Evolutionary conservation across 2,113 vertebrate genomes (phyloP), one percentile per base, ranked within the genome.

Genomic region (Uria lomvia): DNA sequence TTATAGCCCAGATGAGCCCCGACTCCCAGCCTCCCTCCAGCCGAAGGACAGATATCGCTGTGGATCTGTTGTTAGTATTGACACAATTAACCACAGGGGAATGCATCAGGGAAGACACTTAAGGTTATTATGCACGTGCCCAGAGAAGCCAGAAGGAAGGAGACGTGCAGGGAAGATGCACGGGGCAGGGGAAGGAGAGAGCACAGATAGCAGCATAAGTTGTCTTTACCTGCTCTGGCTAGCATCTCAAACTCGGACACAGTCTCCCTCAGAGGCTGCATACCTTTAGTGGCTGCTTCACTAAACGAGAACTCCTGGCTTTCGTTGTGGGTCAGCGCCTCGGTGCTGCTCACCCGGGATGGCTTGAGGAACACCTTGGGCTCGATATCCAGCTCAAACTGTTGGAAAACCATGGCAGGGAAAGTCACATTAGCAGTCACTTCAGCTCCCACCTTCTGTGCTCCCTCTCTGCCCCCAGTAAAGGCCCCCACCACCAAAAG

Each of bases 301-400:
- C 98, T 98, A 97, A 99, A 99, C 1, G 99, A 99, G 65, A 99
- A 97, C 52, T 99, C 99, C 97, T 98, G 99, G 92, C 98, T 99
- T 92, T 98, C 97, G 2, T 99, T 99, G 43, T 94, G 97, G 68
- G 91, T 62, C 94, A 96, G 89, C 3, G 75, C 81, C 88, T 96
- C 96, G 11, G 97, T 84, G 67, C 97, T 96, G 93, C 98, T 97
- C 50, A 83, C 97, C 85, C 95, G 96, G 85, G 98, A 97, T 0
- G 98, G 98, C 97, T 99, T 99, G 94, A 98, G 97, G 60, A 98
- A 98, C 73, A 98, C 97, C 71, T 99, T 99, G 58, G 99, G 99
- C 96, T 99, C 99, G 0, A 99, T 99, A 94, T 99, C 99, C 97
- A 99, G 98, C 95, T 99, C 98, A 96, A 99, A 99, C 99, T 99